Conservation (phyloP, 2,888 invertebrate genomes). For the Habroteleia sp. region DNA sequence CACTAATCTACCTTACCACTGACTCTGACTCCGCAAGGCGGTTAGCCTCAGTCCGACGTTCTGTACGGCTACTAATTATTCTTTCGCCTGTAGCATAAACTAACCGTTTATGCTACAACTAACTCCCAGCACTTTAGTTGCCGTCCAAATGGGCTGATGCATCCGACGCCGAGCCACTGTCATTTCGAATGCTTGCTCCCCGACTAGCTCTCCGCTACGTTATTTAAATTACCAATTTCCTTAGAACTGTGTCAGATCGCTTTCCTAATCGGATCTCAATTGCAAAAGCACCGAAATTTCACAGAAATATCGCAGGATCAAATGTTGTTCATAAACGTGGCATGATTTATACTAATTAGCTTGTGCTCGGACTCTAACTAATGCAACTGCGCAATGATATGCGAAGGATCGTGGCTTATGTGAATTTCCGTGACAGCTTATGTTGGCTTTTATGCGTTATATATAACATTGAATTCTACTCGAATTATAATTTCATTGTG, state of each 20-base stretch:
- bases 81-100: conserved; percentile 73
- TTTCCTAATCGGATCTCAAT: conserved; percentile 16
- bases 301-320: conserved; percentile 24
- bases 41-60: conserved; percentile 69
- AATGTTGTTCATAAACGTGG: conserved; percentile 30
- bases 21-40: conserved; percentile 70
- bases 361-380: conserved; percentile 13
- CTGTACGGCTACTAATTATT: conserved; percentile 74
- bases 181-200: conserved; percentile 19
- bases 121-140: conserved; percentile 53
- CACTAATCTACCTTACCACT: conserved; percentile 75
- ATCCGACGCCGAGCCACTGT: conserved; percentile 19
- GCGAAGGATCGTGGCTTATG: conserved; percentile 10
- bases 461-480: not conserved
- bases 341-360: conserved; percentile 43
- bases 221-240: conserved; percentile 50
- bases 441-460: not conserved
- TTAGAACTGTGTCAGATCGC: conserved; percentile 32
- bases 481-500: not conserved
- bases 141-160: conserved; percentile 37
- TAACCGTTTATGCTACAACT: conserved; percentile 65
- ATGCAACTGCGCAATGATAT: conserved; percentile 21
- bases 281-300: not conserved
- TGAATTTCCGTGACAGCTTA: conserved; percentile 3
- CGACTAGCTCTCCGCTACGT: conserved; percentile 22